These are phyloP conservation scores for Paratrypauchen microcephalus DNA, from an alignment of 2,797 vertebrate genomes.

Conservation along the genomic window DNA sequence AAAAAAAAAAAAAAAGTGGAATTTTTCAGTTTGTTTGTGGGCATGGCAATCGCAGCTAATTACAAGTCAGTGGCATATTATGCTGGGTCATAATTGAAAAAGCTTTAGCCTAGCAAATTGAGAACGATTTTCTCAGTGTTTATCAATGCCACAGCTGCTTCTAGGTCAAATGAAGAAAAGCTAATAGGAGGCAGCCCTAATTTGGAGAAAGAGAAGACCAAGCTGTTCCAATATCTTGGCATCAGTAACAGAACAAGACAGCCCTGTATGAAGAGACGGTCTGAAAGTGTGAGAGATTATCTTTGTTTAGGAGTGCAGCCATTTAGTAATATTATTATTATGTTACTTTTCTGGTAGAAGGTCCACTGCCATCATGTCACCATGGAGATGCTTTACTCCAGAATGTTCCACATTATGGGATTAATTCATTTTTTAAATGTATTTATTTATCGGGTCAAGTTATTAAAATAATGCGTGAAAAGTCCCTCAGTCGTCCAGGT, in stretches of 20 bases:
- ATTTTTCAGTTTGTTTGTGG: slow-evolving; percentile 2
- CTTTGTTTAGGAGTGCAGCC: background rate
- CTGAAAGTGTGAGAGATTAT: background rate
- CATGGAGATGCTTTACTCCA: no score
- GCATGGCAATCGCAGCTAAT: background rate
- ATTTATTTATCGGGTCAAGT: no score
- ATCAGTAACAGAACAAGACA: background rate
- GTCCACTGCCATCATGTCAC: background rate
- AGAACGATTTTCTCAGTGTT: slow-evolving; percentile 1
- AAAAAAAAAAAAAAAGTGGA: background rate
- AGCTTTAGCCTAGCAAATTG: background rate
- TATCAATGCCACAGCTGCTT: slow-evolving; percentile 2
- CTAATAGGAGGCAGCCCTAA: background rate
- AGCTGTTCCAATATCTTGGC: slow-evolving; percentile 1
- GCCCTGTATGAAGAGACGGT: background rate
- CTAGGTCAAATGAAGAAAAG: slow-evolving; percentile 10
- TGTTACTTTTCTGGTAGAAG: background rate
- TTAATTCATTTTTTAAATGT: no score
- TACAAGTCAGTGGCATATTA: background rate
- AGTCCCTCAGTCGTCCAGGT: no score
- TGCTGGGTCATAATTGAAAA: slow-evolving; percentile 7
- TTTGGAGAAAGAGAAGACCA: background rate
- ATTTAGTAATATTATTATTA: background rate
- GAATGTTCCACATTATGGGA: background rate
- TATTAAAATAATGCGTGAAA: no score